A percentile compares a stretch with the other conserved stretches of the same genome.
phyloP scores from a whole-genome alignment of 2,797 vertebrate genomes.

The Miichthys miiuy region DNA sequence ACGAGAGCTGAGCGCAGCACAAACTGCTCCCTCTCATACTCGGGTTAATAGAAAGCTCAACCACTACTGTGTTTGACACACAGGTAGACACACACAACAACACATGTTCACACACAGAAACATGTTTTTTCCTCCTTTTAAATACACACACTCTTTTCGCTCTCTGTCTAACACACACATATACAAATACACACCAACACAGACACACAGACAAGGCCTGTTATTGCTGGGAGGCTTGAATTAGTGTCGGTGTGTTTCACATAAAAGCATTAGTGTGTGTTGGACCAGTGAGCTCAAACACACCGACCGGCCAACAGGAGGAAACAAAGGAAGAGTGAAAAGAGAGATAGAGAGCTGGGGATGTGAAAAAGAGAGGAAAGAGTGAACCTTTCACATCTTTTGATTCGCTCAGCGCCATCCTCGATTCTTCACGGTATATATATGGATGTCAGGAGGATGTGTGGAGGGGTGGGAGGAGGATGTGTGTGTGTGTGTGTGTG shows the following conservation, averaged over 20 bases:
- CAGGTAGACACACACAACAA: constrained; percentile 15
- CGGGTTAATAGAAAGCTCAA: constrained; percentile 40
- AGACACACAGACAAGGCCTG: constrained; percentile 50
- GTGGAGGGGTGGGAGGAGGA: constrained; percentile 18
- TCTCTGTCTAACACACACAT: not conserved
- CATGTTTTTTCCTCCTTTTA: constrained; percentile 1
- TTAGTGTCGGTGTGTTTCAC: constrained; percentile 76
- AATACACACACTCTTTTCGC: not conserved
- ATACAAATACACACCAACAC: constrained; percentile 9
- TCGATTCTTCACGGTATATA: constrained; percentile 72
- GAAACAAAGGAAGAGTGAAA: constrained; percentile 56
- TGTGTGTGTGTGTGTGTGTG: constrained; percentile 2
- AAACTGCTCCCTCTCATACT: constrained; percentile 43
- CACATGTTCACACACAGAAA: not conserved
- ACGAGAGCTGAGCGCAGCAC: constrained; percentile 14
- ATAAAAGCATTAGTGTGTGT: constrained; percentile 73
- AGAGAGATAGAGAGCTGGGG: constrained; percentile 31
- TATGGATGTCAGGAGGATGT: constrained; percentile 63
- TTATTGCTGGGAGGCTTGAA: constrained; percentile 67
- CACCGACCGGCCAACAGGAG: constrained; percentile 37
- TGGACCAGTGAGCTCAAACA: constrained; percentile 51
- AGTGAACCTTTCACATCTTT: constrained; percentile 74
- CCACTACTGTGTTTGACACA: constrained; percentile 30
- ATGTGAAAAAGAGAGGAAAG: constrained; percentile 52
- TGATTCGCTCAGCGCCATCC: constrained; percentile 74